Conservation (phyloP, 1,140 invertebrate species). For the Ips typographus region DNA sequence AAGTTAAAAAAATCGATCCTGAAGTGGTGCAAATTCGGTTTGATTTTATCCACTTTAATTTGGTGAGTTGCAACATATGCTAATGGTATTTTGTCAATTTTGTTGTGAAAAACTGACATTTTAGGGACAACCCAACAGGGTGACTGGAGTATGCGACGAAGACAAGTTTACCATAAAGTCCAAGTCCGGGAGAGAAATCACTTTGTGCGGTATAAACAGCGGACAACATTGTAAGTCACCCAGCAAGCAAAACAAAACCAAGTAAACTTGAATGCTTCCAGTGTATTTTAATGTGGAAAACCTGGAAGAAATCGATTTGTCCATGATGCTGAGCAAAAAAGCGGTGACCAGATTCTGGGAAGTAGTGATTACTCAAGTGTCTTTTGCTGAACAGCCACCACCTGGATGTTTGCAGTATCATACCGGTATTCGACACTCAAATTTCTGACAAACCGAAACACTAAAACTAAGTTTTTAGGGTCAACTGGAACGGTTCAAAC, state of each 20-base stretch:
- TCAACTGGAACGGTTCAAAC: slow-evolving; percentile 64
- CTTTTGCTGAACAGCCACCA: slow-evolving; percentile 71
- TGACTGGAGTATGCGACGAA: slow-evolving; percentile 75
- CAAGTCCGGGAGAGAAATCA: slow-evolving; percentile 58
- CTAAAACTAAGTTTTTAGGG: slow-evolving; percentile 18
- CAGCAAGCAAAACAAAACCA: background rate
- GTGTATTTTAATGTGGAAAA: slow-evolving; percentile 69
- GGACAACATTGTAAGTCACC: slow-evolving; percentile 71
- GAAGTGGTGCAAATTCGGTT: slow-evolving; percentile 76
- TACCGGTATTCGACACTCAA: slow-evolving; percentile 47
- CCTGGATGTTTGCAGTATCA: slow-evolving; percentile 74
- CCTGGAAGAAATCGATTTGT: slow-evolving; percentile 55
- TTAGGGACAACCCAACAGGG: slow-evolving; percentile 74
- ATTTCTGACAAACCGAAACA: background rate
- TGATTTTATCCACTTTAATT: slow-evolving; percentile 78
- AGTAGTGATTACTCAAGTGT: slow-evolving; percentile 65
- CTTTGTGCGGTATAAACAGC: slow-evolving; percentile 77
- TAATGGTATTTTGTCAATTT: background rate
- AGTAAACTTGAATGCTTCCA: slow-evolving; percentile 41
- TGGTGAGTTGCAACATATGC: slow-evolving; percentile 58
- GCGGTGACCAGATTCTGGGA: slow-evolving; percentile 72
- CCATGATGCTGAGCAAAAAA: slow-evolving; percentile 59
- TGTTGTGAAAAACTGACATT: slow-evolving; percentile 37
- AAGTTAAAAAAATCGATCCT: slow-evolving; percentile 68
- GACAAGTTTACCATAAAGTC: slow-evolving; percentile 66